Conservation (phyloP, 2,797 vertebrate species). For the Leuciscus waleckii region DNA sequence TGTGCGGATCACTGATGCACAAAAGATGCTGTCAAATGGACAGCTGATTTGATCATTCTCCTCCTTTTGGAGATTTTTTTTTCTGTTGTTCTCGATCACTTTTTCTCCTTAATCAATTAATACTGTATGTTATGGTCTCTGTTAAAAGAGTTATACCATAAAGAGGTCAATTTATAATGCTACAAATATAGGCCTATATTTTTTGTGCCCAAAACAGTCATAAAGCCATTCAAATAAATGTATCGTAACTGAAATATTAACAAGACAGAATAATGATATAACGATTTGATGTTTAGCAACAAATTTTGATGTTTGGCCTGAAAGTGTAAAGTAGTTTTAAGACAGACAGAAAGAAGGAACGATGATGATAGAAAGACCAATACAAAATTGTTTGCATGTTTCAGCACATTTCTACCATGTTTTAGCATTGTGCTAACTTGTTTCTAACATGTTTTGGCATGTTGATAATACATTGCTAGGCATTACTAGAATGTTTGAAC, state of each 20-base stretch:
- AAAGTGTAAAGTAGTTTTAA: not conserved
- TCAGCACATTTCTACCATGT: not conserved
- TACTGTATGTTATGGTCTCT: not conserved
- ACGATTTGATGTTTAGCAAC: not conserved
- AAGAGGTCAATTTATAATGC: not conserved
- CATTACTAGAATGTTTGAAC: not conserved
- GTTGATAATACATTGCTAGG: not conserved
- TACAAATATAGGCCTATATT: not conserved
- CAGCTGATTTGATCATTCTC: not conserved
- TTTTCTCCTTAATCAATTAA: not conserved
- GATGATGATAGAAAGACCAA: not conserved
- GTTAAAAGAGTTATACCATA: not conserved
- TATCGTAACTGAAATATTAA: not conserved
- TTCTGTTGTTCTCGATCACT: not conserved
- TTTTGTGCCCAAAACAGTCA: not conserved
- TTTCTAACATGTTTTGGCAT: not conserved
- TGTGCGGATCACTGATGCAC: not conserved
- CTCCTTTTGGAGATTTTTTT: not conserved
- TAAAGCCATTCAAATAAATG: not conserved
- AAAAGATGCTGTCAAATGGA: not conserved
- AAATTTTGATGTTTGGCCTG: not conserved
- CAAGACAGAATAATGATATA: not conserved
- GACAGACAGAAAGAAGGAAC: not conserved
- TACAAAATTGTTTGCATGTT: not conserved
- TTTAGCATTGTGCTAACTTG: not conserved